Evolutionary conservation across 2,888 invertebrate species (phyloP), one percentile per base, ranked within the genome.

Genomic region (Aspidiotus destructor): DNA sequence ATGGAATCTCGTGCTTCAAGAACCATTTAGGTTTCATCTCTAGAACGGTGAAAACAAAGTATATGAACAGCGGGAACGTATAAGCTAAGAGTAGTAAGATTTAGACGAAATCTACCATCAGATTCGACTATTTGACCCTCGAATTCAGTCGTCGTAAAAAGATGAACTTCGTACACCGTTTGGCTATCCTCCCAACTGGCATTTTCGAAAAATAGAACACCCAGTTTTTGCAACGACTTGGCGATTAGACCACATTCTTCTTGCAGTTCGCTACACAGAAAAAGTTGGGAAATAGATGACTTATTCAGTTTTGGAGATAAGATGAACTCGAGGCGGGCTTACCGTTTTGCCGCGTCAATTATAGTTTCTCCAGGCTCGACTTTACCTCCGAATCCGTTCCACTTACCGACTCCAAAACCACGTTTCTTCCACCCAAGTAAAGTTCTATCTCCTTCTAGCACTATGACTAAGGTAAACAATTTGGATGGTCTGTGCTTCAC

Each of bases 361-460:
- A 87, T 81, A 1, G 80, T 80, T 79, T 89, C 88, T 58, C 82
- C 82, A 0, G 76, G 74, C 75, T 87, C 84, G 1, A 88, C 82
- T 81, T 88, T 89, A 16, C 89, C 89, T 70, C 89, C 88, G 78
- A 88, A 89, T 71, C 88, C 88, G 76, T 89, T 88, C 88, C 88
- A 88, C 73, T 84, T 83, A 65, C 85, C 85, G 44, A 77, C 74
- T 7, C 88, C 88, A 74, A 89, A 85, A 42, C 88, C 88, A 69
- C 86, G 80, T 75, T 87, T 87, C 76, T 88, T 89, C 28, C 81
- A 76, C 0, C 88, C 88, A 40, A 89, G 77, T 52, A 89, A 78
- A 71, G 88, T 74, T 62, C 77, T 72, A 0, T 74, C 71, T 17
- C 73, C 48, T 3, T 58, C 40, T 7, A 58, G 44, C 1, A 67